Evolutionary conservation across 2,113 vertebrate genomes (phyloP), one percentile per base, ranked within the genome.

Genomic region (Herpailurus yagouaroundi): DNA sequence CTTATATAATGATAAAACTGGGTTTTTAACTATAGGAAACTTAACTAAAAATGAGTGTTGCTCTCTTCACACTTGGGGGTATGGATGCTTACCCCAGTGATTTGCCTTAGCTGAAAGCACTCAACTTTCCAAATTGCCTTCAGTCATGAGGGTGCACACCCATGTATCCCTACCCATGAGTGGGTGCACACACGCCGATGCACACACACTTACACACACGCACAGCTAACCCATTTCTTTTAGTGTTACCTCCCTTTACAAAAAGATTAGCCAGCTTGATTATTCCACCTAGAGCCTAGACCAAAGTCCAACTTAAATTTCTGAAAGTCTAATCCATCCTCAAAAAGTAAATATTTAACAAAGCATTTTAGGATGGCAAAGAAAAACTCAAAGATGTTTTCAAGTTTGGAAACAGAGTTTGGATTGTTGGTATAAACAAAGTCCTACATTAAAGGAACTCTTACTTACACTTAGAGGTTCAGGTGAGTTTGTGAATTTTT

Each of bases 351-450:
- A 89, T 63, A 66, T 64, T n/a, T 68, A 66, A 66, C 21, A 69
- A 91, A 89, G 48, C n/a, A 16, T 77, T 95, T 63, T 83, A 73
- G 31, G 23, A 77, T 82, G 25, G 13, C 25, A 77, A 76, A 90
- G 12, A 31, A 82, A 92, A 88, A n/a, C 11, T 45, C 38, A 48
- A n/a, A 96, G 91, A 23, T 48, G 14, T 73, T 93, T 93, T 63
- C 31, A 55, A 73, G 45, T 89, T 97, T 81, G 29, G 11, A 96
- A 94, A 95, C 36, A 64, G 66, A 81, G 63, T 89, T 83, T 89
- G 55, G 55, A 81, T 81, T 50, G 21, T 18, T 92, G 4, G 69
- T 41, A 63, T 36, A 76, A 92, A 14, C 25, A 73, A 79, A 52
- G n/a, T 27, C 38, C 23, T 88, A 41, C 38, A 10, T 80, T 89